Evolutionary conservation across 2,797 vertebrate species (phyloP), one percentile per base, ranked within the genome.

Genomic region (Staurois parvus): DNA sequence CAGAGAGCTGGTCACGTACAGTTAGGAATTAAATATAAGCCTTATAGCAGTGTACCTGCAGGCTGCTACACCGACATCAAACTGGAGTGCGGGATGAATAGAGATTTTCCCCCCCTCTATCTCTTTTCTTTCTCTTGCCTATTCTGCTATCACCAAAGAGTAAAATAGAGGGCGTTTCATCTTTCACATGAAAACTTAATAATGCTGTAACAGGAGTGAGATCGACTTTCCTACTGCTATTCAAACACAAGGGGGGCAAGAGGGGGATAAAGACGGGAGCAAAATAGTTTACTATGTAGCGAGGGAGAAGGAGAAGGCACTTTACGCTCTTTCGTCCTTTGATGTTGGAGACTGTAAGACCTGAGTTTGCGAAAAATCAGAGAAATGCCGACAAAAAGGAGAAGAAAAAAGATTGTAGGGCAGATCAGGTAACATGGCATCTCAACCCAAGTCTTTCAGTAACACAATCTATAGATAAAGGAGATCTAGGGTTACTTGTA

Each of bases 131-230:
- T 80, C 67, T 78, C 59, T 84, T 76, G 73, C 76, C 81, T 84
- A 87, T 87, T 84, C 81, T 84, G 70, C 81, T 83, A 87, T 87
- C 85, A 75, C 59, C 81, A 84, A 79, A 68, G 85, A 87, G 81
- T 72, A 84, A 87, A 87, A 87, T 73, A 87, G 85, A 83, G 67
- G 70, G 81, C 30, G 85, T 79, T 79, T 87, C 74, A 87, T 79
- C 85, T 87, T 87, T 83, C 85, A 87, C 85, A 87, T 87, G 81
- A 87, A 87, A 87, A 87, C 85, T 87, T 83, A 87, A 87, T 87
- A 87, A 84, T 77, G 66, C 72, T 83, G 69, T 42, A 83, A 87
- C 85, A 87, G 81, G 76, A 83, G 76, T n/a, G 76, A 79, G 85
- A 87, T 87, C 85, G 45, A 24, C 76, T 87, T 87, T 79, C 85